Conservation (phyloP, 2,113 vertebrate species). For the Grus americana region DNA sequence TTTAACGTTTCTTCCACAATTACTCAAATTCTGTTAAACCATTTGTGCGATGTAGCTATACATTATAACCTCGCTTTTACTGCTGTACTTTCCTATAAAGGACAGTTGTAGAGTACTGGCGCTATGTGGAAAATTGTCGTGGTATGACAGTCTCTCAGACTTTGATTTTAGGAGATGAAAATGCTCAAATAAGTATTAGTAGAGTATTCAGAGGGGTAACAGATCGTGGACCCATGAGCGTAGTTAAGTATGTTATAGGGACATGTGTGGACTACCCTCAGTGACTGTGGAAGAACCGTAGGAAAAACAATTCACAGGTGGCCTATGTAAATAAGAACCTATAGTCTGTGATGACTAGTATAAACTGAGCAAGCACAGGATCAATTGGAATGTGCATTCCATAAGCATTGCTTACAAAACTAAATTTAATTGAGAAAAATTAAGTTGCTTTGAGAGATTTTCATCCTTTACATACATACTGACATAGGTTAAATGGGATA, state of each 20-base stretch:
- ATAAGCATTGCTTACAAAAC: background rate
- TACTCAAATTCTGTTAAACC: background rate
- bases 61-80: background rate
- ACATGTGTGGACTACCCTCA: background rate
- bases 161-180: background rate
- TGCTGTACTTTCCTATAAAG: background rate
- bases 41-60: background rate
- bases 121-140: background rate
- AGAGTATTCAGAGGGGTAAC: background rate
- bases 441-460: background rate
- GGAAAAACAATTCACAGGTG: background rate
- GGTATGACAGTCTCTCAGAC: background rate
- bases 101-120: background rate
- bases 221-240: background rate
- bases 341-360: background rate
- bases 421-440: background rate
- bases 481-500: background rate
- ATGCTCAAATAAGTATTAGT: background rate
- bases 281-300: background rate
- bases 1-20: background rate
- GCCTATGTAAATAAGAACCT: background rate
- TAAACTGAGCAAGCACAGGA: background rate
- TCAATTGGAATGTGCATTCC: background rate
- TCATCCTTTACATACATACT: background rate
- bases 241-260: background rate